Conservation (phyloP, 2,797 vertebrate species). For the Nothura maculosa region DNA sequence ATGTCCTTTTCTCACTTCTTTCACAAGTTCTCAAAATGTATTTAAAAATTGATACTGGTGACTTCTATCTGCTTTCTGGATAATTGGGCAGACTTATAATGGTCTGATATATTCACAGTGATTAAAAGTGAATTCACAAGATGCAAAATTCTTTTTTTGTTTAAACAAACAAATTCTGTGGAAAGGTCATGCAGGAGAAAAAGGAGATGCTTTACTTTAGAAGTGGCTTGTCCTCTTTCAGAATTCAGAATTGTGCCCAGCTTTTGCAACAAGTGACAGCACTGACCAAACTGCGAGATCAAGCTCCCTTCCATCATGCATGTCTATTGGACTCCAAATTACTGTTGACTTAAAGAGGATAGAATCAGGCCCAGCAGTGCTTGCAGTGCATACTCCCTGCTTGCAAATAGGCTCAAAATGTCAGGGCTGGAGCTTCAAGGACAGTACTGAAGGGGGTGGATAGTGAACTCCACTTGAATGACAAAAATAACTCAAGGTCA, state of each 20-base stretch:
- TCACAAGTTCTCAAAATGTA: not conserved
- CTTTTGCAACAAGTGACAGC: not conserved
- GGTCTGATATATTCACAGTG: not conserved
- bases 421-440: not conserved
- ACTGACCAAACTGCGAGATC: not conserved
- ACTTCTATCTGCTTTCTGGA: not conserved
- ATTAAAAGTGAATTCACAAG: not conserved
- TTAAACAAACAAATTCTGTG: not conserved
- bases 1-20: not conserved
- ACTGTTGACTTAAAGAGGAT: not conserved
- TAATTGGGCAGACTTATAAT: not conserved
- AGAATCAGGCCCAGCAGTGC: not conserved
- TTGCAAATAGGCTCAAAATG: not conserved
- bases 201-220: not conserved
- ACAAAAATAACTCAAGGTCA: slow-evolving; percentile 20
- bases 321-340: not conserved
- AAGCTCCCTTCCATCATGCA: not conserved
- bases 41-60: not conserved
- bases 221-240: not conserved
- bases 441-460: not conserved
- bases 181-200: not conserved
- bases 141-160: not conserved
- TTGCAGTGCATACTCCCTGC: not conserved
- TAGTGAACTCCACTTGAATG: not conserved
- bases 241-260: not conserved